Base-by-base conservation (phyloP, 1,140 invertebrate species). In the Oedothorax gibbosus region DNA sequence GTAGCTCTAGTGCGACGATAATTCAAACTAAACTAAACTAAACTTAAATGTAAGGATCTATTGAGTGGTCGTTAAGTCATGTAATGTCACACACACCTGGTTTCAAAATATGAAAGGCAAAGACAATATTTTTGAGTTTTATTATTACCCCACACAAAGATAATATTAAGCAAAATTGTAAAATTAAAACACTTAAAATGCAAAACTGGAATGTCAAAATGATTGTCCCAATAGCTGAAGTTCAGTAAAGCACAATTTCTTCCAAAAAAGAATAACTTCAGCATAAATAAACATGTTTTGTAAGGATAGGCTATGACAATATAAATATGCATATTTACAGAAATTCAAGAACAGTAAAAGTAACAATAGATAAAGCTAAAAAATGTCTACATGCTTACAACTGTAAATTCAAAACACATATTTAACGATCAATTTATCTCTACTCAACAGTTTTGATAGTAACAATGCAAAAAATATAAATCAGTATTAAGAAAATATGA, bases 211-310 rank as follows among this genome's bases (percentile, higher is more conserved):
- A 84, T 84, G 81, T 84, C 56, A 66, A 84, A 84, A 84, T 84
- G 81, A 84, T 84, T 84, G 81, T 84, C 81, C 75, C 75, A 84
- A 84, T 71, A 60, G 73, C 57, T 79, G 50, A 79, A 79, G 49
- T 62, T 18, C 15, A 65, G 57, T 20, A 57, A 76, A 76, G 75
- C 15, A 77, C 54, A 53, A 62, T 54, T 66, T 54, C 51, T 50
- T 53, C 18, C 15, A 35, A 56, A 75, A 60, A 57, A 14, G 15
- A n/a, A 20, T 60, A 11, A 79, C 60, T 66, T 35, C 64, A 79
- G 49, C 50, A 35, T 11, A 64, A 79, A 54, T 65, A 15, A 66
- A 54, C n/a, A 71, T 79, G 77, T 79, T 79, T 79, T 79, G 77
- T 79, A 64, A 64, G 18, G 53, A 56, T 75, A 20, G 5, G 35